Base-by-base conservation (phyloP, 2,113 vertebrate species). In the Antigone vipio region DNA sequence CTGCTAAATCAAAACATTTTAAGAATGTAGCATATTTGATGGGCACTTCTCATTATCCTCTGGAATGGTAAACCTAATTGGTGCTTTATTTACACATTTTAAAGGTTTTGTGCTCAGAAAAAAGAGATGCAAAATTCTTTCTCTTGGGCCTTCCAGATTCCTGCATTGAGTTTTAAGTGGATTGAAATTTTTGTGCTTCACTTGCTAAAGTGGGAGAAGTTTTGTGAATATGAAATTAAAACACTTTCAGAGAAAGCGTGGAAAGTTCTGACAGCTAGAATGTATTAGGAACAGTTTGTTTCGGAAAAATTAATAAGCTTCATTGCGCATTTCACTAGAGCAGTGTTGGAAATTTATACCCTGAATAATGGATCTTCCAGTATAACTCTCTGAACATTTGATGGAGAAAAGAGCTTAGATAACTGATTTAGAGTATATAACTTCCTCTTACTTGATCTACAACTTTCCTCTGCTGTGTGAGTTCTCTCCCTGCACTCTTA, bases 211-310 rank as follows among this genome's bases (percentile, higher is more conserved):
- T 90, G 75, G 91, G 89, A 95, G 94, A 95, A 97, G 93, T 95
- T 97, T 95, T 94, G 81, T 95, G 96, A 97, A 97, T 95, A 95
- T 97, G 93, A 97, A 98, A 96, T 98, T 94, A 97, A 95, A 92
- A 94, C 96, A 97, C 85, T 96, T 98, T 75, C 64, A 93, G 90
- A 89, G 91, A 92, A 91, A 96, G 40, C 93, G 92, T 68, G 59
- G 50, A 60, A 93, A 88, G 59, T 92, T 96, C 86, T 53, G 82
- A 75, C 74, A 88, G 74, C 49, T 95, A 89, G 75, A 75, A 75
- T 22, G 42, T 93, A 73, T 73, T 71, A 78, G 85, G 66, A 82
- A 92, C 72, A 93, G 78, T 95, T 91, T 78, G 73, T 90, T 94
- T 95, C 14, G 9, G 74, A 69, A 85, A 92, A 96, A 96, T 83